Base-by-base conservation (phyloP, 2,888 invertebrate species). In the Erebia ligea region DNA sequence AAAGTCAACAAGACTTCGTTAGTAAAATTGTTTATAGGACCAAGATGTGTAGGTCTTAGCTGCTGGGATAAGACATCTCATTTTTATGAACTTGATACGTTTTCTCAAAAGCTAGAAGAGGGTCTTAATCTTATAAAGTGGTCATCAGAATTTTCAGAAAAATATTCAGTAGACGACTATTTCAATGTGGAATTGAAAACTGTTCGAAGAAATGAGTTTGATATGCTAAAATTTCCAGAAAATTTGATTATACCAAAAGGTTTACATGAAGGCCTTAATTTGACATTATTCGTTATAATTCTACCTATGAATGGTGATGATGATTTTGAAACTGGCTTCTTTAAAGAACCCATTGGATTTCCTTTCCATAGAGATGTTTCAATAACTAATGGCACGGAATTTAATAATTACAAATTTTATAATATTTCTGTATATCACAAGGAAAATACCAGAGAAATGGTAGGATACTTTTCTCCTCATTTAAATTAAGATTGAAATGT, bases 251-350 rank as follows among this genome's bases (percentile, higher is more conserved):
- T 93, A 69, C 93, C 93, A 3, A 86, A 80, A 79, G 92, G 92
- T 2, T 78, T 81, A 21, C 81, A 85, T 69, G 75, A 83, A 40
- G 92, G 92, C 1, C 77, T 92, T 1, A 88, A 89, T 73, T 71
- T 91, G 3, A 90, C 91, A 19, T 75, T 92, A n/a, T 92, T 92
- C 76, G 68, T 90, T 40, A 89, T 91, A 73, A 79, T 92, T 42
- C 0, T 57, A 6, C 57, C 57, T 57, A 17, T 54, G 19, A 81
- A 85, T 70, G 76, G 82, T 61, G 54, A 74, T 17, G 76, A 83
- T 61, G 54, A 74, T n/a, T 75, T 73, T 70, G 79, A 81, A 73
- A 76, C 73, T 19, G 76, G 79, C 66, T 71, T 72, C 64, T 64
- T 76, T 61, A 76, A 79, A 67, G 77, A 80, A 72, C 90, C 91